Evolutionary conservation across 2,113 vertebrate genomes (phyloP), one percentile per base, ranked within the genome.

Genomic region (Charina bottae): DNA sequence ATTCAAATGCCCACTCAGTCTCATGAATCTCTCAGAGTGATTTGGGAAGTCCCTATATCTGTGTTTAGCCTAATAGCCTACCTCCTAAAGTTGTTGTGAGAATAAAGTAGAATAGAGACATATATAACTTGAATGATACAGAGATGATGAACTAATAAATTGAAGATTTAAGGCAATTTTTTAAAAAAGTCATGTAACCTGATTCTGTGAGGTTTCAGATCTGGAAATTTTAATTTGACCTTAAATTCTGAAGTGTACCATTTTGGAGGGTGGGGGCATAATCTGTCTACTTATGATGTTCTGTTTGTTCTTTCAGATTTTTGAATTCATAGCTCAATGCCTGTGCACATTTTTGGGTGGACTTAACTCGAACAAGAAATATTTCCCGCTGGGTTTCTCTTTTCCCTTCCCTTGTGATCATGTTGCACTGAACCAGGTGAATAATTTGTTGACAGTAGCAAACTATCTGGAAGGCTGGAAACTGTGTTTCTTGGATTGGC

Each of bases 371-470:
- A 84, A 90, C 8, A 89, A 94, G 33, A 21, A 93, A 23, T 92
- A 1, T 49, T 95, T 98, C 0, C 97, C 98, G 54, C 94, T 99
- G 91, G 98, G 98, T 37, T 98, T 99, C 62, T 98, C 96, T 91
- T 99, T 99, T 96, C 98, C 98, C 21, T 99, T 99, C 94, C 97
- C 96, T 94, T 99, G 98, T 92, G 95, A 92, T 68, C 98, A 99
- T 95, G 98, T 90, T 0, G 94, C 92, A 15, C 97, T 99, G 59
- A 97, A 98, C 94, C 98, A 97, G 98, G 99, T 98, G 91, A 96
- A 95, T 1, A 4, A 21, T 59, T 55, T 15, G 26, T 15, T 0
- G 2, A 0, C 55, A 49, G 5, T 0, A 0, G 55, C 84, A 0
- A 0, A 37, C 19, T 59, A 8, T n/a, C 17, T 12, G 58, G 17